Evolutionary conservation across 2,113 vertebrate species (phyloP), one percentile per base, ranked within the genome.

Genomic region (Isurus oxyrinchus): DNA sequence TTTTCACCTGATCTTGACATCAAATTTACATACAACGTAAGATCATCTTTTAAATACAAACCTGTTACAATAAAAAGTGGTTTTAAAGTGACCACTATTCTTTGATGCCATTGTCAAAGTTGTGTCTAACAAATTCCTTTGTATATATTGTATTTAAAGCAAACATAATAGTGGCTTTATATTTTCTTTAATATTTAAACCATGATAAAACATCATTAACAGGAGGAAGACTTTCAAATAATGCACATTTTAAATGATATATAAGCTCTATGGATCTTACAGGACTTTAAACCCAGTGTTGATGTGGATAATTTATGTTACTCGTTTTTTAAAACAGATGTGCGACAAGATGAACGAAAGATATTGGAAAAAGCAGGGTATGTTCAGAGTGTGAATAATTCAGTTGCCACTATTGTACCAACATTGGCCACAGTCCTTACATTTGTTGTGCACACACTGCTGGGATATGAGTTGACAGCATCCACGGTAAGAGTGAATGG

Each of bases 301-400:
- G 7, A 72, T 53, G 27, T 16, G 11, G 94, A 72, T 49, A 53
- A 53, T 55, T 27, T 88, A 40, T 61, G 44, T 40, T 87, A 1
- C 7, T 96, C 53, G 94, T 63, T 84, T 7, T 88, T 96, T 96
- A 31, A 16, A 63, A 94, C 96, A 99, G 98, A 95, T 23, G 97
- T 98, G 87, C 97, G 98, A 96, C 98, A 97, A 96, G 96, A 27
- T 0, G 98, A 98, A 96, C 98, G 84, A 95, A 97, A 96, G 63
- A 72, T 98, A 2, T 88, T 98, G 61, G 96, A 97, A 96, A 97
- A 93, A 57, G 97, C 97, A 81, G 98, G 97, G 57, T 98, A 98
- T 31, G 90, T 98, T 79, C 98, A 98, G 97, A 99, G 98, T 67
- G 96, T 97, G 69, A 98, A 98, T 67, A 95, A 88, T 1, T 98